Conservation (phyloP, 2,888 invertebrate species). For the Cerastoderma edule region DNA sequence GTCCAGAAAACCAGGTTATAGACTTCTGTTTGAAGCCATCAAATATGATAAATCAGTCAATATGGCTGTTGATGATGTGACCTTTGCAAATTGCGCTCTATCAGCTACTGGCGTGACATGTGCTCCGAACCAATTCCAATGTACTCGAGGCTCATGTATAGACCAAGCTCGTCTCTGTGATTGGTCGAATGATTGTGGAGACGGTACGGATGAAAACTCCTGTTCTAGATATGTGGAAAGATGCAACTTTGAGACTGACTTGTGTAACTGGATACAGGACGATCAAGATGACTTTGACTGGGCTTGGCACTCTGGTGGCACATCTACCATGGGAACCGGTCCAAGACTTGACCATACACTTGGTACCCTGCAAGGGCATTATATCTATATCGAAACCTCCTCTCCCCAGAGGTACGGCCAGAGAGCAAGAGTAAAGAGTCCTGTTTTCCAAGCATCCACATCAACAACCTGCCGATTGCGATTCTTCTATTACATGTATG, state of each 20-base stretch:
- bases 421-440: constrained; percentile 72
- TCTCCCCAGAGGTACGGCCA: constrained; percentile 65
- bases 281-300: constrained; percentile 79
- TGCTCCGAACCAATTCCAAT: constrained; percentile 72
- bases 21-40: constrained; percentile 74
- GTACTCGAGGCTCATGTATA: constrained; percentile 73
- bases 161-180: constrained; percentile 74
- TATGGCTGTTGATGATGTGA: constrained; percentile 80
- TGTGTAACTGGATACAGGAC: constrained; percentile 79
- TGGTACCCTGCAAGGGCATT: constrained; percentile 76
- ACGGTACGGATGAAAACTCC: constrained; percentile 75
- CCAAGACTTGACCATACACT: constrained; percentile 76
- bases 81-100: constrained; percentile 70
- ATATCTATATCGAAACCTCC: constrained; percentile 77
- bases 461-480: constrained; percentile 70
- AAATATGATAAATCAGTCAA: constrained; percentile 63
- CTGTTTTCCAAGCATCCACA: constrained; percentile 66
- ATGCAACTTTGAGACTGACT: constrained; percentile 78
- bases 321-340: constrained; percentile 73
- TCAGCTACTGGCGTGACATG: constrained; percentile 56
- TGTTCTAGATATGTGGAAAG: constrained; percentile 70
- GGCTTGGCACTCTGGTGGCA: constrained; percentile 70
- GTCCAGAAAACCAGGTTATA: constrained; percentile 67
- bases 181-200: constrained; percentile 79
- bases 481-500: constrained; percentile 80